Evolutionary conservation across 2,888 invertebrate species (phyloP), one percentile per base, ranked within the genome.

Genomic region (Subacronicta megacephala): DNA sequence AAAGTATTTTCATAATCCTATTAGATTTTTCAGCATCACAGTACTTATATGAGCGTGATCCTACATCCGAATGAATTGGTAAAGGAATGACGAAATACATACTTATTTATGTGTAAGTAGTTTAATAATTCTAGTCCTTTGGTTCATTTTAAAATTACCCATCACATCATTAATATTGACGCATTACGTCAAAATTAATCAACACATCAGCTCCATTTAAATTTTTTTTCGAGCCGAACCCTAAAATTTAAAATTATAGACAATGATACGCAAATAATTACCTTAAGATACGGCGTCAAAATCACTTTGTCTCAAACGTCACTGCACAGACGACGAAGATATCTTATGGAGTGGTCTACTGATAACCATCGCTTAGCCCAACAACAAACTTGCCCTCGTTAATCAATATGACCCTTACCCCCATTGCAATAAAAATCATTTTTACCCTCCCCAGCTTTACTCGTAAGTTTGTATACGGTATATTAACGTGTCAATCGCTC

Each of bases 401-500:
- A 0, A 4, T 5, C 31, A 7, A 1, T 13, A 1, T 43, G 16
- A 55, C 18, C 56, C 52, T 69, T 84, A 82, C 49, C 1, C 0
- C 0, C 1, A 7, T 38, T 0, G 0, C 0, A 0, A 49, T 80
- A 88, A 57, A 56, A 65, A 43, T 37, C 7, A 72, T 55, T 78
- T 71, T 83, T 1, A 20, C 0, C n/a, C 52, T 52, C 49, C n/a
- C 6, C 13, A 47, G 9, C 16, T 12, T 23, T 29, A 35, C 47
- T 7, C 1, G 37, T 62, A 68, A 58, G 29, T 66, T 80, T 73
- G 86, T 81, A 54, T 69, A 73, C 71, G 70, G 80, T 84, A 84
- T 88, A 90, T 90, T 91, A 91, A 93, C 82, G 90, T 90, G 92
- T 92, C 92, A 90, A 92, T 87, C 88, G 90, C 90, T 83, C 90